Evolutionary conservation across 2,113 vertebrate genomes (phyloP).

Genomic region (Leiothrix lutea): DNA sequence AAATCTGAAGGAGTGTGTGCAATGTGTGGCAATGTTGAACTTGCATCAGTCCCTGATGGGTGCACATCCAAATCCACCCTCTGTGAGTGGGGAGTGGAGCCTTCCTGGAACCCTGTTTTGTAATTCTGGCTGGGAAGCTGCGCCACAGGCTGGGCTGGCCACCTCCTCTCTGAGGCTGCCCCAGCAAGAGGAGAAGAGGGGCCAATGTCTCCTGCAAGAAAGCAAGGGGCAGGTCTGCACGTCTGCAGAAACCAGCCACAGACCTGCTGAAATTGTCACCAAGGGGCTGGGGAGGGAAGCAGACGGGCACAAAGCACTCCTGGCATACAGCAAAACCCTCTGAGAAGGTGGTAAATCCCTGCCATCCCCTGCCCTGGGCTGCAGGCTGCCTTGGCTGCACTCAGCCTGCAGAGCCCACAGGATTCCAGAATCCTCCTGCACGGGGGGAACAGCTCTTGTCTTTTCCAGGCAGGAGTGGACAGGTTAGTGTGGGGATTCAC

Average conservation of each 20-base stretch:
- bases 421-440: neutral
- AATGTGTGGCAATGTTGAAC: neutral
- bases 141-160: neutral
- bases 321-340: neutral
- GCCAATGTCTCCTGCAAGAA: neutral
- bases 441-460: neutral
- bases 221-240: neutral
- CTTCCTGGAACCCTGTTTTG: neutral
- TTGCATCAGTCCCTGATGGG: neutral
- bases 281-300: neutral
- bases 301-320: neutral
- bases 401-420: accelerated
- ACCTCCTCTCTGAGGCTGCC: neutral
- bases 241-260: neutral
- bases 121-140: neutral
- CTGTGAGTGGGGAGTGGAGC: neutral
- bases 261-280: neutral
- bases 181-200: neutral
- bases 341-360: neutral
- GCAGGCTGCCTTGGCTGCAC: neutral
- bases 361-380: neutral
- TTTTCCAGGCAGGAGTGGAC: neutral
- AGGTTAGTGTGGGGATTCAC: too few species aligned
- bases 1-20: neutral
- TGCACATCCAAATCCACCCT: neutral